Conservation (phyloP, 1,140 invertebrate species). For the Trigoniulus corallinus region DNA sequence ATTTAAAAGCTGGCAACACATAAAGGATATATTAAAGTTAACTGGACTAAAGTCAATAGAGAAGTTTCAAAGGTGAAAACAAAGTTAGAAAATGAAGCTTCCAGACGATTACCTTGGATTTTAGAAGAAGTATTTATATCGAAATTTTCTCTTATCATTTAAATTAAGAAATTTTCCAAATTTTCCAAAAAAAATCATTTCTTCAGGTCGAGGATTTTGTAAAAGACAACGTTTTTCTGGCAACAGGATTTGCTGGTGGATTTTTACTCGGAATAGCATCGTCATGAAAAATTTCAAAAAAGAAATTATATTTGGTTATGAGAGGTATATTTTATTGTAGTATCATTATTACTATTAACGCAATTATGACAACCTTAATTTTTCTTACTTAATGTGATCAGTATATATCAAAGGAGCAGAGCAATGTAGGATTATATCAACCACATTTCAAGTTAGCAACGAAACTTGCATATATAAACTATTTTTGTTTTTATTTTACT, state of each 20-base stretch:
- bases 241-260: constrained; percentile 66
- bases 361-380: not conserved
- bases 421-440: not conserved
- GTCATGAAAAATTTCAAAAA: constrained; percentile 21
- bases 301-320: not conserved
- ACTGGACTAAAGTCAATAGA: constrained; percentile 66
- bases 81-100: constrained; percentile 56
- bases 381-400: not conserved
- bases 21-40: constrained; percentile 68
- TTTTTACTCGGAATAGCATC: constrained; percentile 64
- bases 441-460: not conserved
- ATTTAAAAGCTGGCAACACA: constrained; percentile 56
- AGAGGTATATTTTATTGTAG: not conserved
- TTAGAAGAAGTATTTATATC: constrained; percentile 69
- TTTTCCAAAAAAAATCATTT: too few relatives aligned
- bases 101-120: constrained; percentile 38
- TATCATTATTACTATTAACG: not conserved
- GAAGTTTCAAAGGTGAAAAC: constrained; percentile 25
- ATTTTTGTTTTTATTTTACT: not conserved
- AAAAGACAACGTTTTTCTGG: constrained; percentile 53
- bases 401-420: not conserved
- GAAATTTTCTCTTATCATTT: constrained; percentile 8
- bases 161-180: too few relatives aligned
- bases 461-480: not conserved
- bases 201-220: constrained; percentile 56